Conservation (phyloP, 2,113 vertebrate genomes). For the Apus apus region DNA sequence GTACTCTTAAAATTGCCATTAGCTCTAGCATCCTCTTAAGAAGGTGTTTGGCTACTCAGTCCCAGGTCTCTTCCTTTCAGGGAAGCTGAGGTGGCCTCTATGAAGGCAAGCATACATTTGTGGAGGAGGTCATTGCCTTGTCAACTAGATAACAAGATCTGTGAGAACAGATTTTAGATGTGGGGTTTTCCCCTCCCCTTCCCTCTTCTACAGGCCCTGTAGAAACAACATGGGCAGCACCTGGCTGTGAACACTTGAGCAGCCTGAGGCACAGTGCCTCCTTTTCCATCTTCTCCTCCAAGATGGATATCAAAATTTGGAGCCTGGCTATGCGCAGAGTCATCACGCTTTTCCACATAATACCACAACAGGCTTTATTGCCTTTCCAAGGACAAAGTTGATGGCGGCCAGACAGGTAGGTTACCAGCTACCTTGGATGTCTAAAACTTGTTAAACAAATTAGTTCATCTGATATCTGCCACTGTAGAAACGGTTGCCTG, state of each 20-base stretch:
- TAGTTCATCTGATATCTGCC: neutral
- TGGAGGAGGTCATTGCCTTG: neutral
- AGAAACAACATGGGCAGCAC: neutral
- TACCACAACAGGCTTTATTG: neutral
- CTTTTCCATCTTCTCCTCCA: neutral
- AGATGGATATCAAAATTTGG: neutral
- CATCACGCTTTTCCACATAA: neutral
- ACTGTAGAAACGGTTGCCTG: neutral
- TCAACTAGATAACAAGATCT: neutral
- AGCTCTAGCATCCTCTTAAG: neutral
- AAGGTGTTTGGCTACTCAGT: neutral
- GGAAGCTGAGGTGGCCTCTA: neutral
- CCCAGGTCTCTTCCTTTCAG: neutral
- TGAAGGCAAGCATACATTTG: neutral
- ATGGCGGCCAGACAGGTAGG: neutral
- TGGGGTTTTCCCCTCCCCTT: neutral
- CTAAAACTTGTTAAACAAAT: neutral
- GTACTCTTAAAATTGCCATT: neutral
- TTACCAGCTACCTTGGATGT: neutral
- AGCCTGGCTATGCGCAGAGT: neutral
- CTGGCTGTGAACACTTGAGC: neutral
- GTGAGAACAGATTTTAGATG: neutral
- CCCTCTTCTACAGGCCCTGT: neutral
- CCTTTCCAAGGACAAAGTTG: neutral
- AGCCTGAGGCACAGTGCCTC: neutral